Conservation (phyloP, 1,140 invertebrate species). For the Drosophila pachea region DNA sequence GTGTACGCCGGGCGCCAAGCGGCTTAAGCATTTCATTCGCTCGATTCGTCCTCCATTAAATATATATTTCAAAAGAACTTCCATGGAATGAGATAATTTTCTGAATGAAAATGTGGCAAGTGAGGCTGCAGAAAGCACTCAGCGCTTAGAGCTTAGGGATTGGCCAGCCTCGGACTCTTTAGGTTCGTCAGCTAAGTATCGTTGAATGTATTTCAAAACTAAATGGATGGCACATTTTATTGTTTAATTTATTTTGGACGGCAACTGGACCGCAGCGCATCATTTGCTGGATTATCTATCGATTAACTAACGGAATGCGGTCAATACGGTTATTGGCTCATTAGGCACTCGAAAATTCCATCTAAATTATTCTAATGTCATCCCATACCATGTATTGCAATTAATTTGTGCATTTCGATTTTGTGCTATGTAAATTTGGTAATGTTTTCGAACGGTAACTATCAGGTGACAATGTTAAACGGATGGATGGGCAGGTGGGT, state of each 20-base stretch:
- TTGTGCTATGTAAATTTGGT: conserved; percentile 71
- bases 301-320: conserved; percentile 48
- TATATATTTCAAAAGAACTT: too few relatives aligned
- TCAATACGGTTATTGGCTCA: conserved; percentile 37
- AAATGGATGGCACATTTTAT: conserved; percentile 8
- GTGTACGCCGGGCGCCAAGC: conserved; percentile 38
- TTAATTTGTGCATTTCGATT: conserved; percentile 73
- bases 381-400: conserved; percentile 33
- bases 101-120: too few relatives aligned
- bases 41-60: not conserved
- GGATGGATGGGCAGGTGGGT: not conserved
- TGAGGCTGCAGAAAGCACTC: too few relatives aligned
- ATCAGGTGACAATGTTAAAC: conserved; percentile 68
- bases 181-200: too few relatives aligned
- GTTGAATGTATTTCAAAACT: not conserved
- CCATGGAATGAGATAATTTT: too few relatives aligned
- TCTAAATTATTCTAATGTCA: conserved; percentile 20
- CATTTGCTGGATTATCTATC: conserved; percentile 44
- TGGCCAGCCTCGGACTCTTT: too few relatives aligned
- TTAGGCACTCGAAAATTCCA: conserved; percentile 54
- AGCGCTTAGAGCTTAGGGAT: too few relatives aligned
- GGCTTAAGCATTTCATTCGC: conserved; percentile 53
- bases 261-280: conserved; percentile 9
- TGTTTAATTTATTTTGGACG: conserved; percentile 13
- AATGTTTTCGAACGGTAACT: conserved; percentile 49